These are phyloP conservation scores for Hypselothyrea guttata DNA, from an alignment of 2,888 invertebrate species.

Conservation along the genomic window DNA sequence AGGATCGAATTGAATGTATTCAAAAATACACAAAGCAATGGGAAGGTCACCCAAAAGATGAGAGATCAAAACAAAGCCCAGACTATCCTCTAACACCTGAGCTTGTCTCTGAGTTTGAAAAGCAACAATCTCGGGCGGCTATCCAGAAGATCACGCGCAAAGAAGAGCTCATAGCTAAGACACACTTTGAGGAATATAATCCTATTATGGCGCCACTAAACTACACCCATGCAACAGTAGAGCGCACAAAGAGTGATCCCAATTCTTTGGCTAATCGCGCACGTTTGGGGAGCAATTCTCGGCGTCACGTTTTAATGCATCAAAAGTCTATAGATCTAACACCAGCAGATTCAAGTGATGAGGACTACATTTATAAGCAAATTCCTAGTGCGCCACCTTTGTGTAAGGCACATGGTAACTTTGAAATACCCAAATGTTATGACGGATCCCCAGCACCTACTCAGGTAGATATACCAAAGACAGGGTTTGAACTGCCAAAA, in stretches of 20 bases:
- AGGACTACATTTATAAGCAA: constrained; percentile 90
- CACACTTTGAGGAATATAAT: constrained; percentile 88
- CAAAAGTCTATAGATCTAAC: constrained; percentile 93
- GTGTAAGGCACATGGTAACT: constrained; percentile 88
- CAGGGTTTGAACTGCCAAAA: constrained; percentile 88
- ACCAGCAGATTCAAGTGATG: constrained; percentile 92
- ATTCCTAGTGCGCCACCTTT: constrained; percentile 89
- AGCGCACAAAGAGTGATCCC: constrained; percentile 93
- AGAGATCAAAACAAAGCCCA: constrained; percentile 84
- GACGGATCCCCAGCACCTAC: constrained; percentile 72
- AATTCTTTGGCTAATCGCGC: constrained; percentile 89
- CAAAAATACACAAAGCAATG: constrained; percentile 83
- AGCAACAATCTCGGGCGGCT: constrained; percentile 82
- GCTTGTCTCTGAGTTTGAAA: constrained; percentile 86
- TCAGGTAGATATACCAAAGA: constrained; percentile 84
- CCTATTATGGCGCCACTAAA: constrained; percentile 85
- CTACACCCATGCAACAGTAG: constrained; percentile 88
- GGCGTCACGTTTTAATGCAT: constrained; percentile 91
- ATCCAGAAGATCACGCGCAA: constrained; percentile 84
- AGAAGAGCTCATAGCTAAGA: constrained; percentile 86
- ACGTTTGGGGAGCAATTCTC: constrained; percentile 87
- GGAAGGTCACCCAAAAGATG: constrained; percentile 82
- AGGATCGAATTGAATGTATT: constrained; percentile 88
- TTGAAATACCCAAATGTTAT: constrained; percentile 84
- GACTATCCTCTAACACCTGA: constrained; percentile 84